A percentile compares a stretch with the other conserved stretches of the same genome.
These are phyloP conservation scores for Hirudinaria manillensis DNA, from an alignment of 2,888 invertebrate species.

Conservation along the genomic window DNA sequence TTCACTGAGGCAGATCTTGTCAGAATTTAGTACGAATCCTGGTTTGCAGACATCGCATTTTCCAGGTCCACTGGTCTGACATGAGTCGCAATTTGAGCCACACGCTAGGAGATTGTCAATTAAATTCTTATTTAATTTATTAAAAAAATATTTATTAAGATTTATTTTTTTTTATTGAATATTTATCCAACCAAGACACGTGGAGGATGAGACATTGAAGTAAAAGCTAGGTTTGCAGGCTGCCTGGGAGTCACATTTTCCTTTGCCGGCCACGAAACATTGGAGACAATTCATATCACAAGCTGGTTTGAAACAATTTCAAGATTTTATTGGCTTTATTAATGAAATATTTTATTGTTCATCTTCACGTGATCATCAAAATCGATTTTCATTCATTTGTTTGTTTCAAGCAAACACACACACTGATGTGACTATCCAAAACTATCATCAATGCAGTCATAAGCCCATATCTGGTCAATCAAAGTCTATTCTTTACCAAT, in stretches of 20 bases:
- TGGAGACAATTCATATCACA: conserved; percentile 30
- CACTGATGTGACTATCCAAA: too few species aligned
- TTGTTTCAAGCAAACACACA: too few species aligned
- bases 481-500: neutral
- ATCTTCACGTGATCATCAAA: too few species aligned
- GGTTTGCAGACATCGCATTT: conserved; percentile 32
- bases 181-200: conserved; percentile 26
- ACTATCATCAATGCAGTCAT: neutral
- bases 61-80: conserved; percentile 28
- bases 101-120: conserved; percentile 31
- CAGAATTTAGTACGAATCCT: conserved; percentile 23
- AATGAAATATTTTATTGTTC: too few species aligned
- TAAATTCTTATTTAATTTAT: too few species aligned
- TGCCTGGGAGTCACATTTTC: conserved; percentile 30
- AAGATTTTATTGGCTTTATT: neutral
- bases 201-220: conserved; percentile 21
- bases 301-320: conserved; percentile 10
- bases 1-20: conserved; percentile 2
- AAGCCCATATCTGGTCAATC: neutral
- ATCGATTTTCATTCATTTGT: too few species aligned
- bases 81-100: conserved; percentile 23
- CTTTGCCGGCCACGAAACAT: conserved; percentile 19
- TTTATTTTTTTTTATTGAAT: too few species aligned
- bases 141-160: too few species aligned
- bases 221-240: conserved; percentile 27